Conservation (phyloP, 2,113 vertebrate species). For the Cyanocitta stelleri region DNA sequence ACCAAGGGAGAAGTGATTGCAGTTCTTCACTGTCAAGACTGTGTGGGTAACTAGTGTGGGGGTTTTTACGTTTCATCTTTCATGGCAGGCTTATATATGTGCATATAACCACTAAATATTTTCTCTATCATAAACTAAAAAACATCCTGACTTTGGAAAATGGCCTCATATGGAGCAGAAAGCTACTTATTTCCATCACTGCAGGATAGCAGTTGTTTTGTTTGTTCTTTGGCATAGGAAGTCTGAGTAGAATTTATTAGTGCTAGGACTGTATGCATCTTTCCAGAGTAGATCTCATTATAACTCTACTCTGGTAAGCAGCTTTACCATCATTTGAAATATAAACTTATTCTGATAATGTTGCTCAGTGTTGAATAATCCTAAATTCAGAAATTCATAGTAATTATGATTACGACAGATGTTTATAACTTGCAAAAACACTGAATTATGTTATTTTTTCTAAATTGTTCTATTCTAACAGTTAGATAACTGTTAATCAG, state of each 20-base stretch:
- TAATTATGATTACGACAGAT: neutral
- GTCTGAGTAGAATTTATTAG: neutral
- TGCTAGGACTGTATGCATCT: neutral
- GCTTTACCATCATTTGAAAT: neutral
- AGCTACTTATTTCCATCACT: neutral
- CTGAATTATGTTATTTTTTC: neutral
- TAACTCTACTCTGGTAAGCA: neutral
- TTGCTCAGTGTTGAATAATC: neutral
- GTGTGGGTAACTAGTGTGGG: neutral
- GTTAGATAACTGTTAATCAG: neutral
- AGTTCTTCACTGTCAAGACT: neutral
- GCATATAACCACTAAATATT: neutral
- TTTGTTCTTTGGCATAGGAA: neutral
- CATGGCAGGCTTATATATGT: neutral
- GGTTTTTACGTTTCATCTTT: neutral
- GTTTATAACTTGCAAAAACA: neutral
- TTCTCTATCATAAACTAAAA: neutral
- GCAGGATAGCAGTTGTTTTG: neutral
- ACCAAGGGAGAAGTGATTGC: neutral
- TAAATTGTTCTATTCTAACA: neutral
- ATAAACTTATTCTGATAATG: neutral
- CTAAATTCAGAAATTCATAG: neutral
- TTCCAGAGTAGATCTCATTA: neutral
- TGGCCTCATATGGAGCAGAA: neutral
- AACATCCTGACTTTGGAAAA: neutral